phyloP scores from a whole-genome alignment of 1,140 invertebrate genomes.

The Tribolium madens region DNA sequence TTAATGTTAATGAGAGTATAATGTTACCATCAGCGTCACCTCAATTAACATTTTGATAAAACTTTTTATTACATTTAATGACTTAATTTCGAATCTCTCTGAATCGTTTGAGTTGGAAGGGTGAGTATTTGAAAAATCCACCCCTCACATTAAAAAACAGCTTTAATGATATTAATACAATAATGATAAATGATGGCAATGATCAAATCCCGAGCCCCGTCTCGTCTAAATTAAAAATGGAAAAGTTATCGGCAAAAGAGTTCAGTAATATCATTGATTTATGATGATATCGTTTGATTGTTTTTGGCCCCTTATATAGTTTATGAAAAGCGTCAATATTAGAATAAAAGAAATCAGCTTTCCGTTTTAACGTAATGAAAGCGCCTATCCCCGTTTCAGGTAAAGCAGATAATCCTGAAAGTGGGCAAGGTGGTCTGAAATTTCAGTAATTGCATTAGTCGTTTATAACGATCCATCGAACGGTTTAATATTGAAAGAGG shows the following conservation, averaged over 20 bases:
- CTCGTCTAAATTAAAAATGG: conserved; percentile 23
- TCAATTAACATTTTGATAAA: neutral
- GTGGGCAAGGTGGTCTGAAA: conserved; percentile 15
- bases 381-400: conserved; percentile 16
- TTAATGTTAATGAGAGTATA: neutral
- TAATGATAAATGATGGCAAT: conserved; percentile 16
- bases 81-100: neutral
- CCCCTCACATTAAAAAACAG: neutral
- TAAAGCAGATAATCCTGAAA: conserved; percentile 33
- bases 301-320: neutral
- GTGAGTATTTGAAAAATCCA: neutral
- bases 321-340: conserved; percentile 6
- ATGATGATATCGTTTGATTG: conserved; percentile 18
- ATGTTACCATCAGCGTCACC: neutral
- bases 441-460: conserved; percentile 33
- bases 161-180: conserved; percentile 2
- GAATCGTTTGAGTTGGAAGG: neutral
- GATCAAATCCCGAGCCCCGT: neutral
- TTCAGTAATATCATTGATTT: conserved; percentile 21
- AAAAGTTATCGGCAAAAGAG: neutral
- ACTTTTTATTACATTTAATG: neutral
- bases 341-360: conserved; percentile 34
- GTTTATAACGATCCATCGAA: conserved; percentile 16
- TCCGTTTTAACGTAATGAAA: conserved; percentile 33
- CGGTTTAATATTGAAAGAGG: conserved; percentile 31